Base-by-base conservation (phyloP, 1,140 invertebrate genomes). In the Eriosoma lanigerum region DNA sequence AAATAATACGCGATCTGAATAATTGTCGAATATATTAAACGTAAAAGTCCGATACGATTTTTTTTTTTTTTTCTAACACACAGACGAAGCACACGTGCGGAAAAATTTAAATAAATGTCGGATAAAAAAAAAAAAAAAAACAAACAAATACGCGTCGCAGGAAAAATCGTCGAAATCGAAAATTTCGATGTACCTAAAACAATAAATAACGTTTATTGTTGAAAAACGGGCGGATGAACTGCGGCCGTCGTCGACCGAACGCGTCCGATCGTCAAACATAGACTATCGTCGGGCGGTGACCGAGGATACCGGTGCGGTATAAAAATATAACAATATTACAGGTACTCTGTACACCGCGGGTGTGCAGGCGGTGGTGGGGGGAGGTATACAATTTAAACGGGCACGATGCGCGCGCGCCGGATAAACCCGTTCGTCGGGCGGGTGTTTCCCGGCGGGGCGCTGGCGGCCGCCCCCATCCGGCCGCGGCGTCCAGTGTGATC, bases 221-320 rank as follows among this genome's bases (percentile, higher is more conserved):
- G 21, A 24, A 58, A 24, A 58, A 58, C 56, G 5, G 56, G 15
- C 21, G 56, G 24, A 13, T 48, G 21, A 19, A 26, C 44, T 8
- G 44, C 9, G 44, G 54, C 21, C 29, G 52, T 46, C 54, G 52
- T 60, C 73, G 73, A 76, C 73, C 52, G 73, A 44, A 76, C 73
- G 73, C 32, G 73, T 44, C 54, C 54, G 54, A 32, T 44, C 54
- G 73, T 58, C 54, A 60, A 76, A 70, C 66, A 26, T 70, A 26
- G 66, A 76, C 73, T 76, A 26, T n/a, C 73, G 50, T 6, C 10
- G 4, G 60, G 10, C 19, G 52, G 19, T 24, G 52, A 10, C 5
- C 24, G 72, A 32, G 52, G 8, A 38, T 8, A 38, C 8, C 32
- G 8, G 32, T 38, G 32, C 32, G 32, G 32, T 38, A 38, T 38